Evolutionary conservation across 1,140 invertebrate genomes (phyloP).

Genomic region (Drosophila sproati): DNA sequence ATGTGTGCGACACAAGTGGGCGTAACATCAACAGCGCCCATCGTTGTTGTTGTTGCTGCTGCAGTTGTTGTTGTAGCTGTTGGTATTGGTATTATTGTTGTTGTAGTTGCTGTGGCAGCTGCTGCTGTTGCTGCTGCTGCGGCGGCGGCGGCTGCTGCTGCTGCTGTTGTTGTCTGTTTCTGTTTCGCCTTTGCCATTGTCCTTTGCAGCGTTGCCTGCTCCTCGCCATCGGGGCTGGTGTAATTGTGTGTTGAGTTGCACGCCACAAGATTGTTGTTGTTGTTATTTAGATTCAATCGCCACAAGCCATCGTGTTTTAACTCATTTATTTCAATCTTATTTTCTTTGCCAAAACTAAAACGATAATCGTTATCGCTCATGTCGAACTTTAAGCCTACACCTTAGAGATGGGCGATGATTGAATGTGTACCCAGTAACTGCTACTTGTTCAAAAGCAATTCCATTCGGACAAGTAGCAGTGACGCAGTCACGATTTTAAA

Average conservation of each 20-base stretch:
- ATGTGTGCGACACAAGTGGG: conserved; percentile 48
- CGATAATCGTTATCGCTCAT: conserved; percentile 66
- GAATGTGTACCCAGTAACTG: not conserved
- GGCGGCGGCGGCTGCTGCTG: conserved; percentile 25
- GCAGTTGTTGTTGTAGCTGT: conserved; percentile 14
- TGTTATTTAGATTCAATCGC: conserved; percentile 69
- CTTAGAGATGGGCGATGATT: conserved; percentile 43
- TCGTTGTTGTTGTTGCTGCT: conserved; percentile 24
- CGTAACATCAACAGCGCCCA: conserved; percentile 40
- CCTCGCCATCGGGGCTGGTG: conserved; percentile 53
- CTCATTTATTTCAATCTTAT: conserved; percentile 67
- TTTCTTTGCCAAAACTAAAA: conserved; percentile 53
- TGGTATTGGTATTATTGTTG: conserved; percentile 22
- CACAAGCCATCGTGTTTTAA: conserved; percentile 59
- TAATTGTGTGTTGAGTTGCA: conserved; percentile 46
- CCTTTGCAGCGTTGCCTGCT: conserved; percentile 38
- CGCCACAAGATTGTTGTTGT: conserved; percentile 67
- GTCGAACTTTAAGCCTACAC: conserved; percentile 44
- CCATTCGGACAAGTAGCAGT: not conserved
- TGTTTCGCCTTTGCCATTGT: conserved; percentile 69
- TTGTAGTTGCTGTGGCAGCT: conserved; percentile 13
- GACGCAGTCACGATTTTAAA: not conserved
- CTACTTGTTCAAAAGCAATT: conserved; percentile 7
- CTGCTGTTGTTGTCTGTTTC: conserved; percentile 63
- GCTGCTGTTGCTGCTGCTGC: conserved; percentile 20